These are phyloP conservation scores for Trichonephila inaurata DNA, from an alignment of 1,140 invertebrate genomes.

Conservation along the genomic window DNA sequence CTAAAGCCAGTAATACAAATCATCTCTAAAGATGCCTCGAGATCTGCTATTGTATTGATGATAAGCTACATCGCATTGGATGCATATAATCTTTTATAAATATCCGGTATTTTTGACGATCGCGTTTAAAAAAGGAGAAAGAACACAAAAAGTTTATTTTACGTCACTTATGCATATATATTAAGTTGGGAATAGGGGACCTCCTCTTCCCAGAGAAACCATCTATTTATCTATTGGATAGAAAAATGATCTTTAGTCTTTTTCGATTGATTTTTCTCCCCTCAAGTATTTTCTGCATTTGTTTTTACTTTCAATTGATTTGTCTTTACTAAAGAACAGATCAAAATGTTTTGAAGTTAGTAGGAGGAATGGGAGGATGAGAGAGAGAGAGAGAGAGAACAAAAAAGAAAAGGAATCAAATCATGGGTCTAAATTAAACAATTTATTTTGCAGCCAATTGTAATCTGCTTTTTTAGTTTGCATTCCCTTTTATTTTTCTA, in stretches of 20 bases:
- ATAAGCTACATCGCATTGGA: neutral
- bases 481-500: neutral
- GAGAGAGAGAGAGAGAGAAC: no score
- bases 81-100: conserved; percentile 1
- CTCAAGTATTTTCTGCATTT: conserved; percentile 1
- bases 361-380: no score
- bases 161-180: conserved; percentile 49
- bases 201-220: conserved; percentile 34
- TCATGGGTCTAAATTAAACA: conserved; percentile 7
- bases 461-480: neutral
- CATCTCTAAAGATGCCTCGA: neutral
- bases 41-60: neutral
- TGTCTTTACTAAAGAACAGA: neutral
- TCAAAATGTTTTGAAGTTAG: no score
- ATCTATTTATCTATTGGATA: conserved; percentile 59
- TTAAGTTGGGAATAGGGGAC: conserved; percentile 54
- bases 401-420: neutral
- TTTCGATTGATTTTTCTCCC: conserved; percentile 50
- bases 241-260: conserved; percentile 53
- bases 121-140: conserved; percentile 28
- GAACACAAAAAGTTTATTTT: conserved; percentile 24
- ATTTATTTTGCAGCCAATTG: conserved; percentile 7
- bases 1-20: conserved; percentile 2
- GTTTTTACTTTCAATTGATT: neutral
- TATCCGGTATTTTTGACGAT: neutral